Percentiles rank a stretch among this genome's conserved stretches.
These are phyloP conservation scores for Puma concolor DNA, from an alignment of 2,113 vertebrate species.

Conservation along the genomic window DNA sequence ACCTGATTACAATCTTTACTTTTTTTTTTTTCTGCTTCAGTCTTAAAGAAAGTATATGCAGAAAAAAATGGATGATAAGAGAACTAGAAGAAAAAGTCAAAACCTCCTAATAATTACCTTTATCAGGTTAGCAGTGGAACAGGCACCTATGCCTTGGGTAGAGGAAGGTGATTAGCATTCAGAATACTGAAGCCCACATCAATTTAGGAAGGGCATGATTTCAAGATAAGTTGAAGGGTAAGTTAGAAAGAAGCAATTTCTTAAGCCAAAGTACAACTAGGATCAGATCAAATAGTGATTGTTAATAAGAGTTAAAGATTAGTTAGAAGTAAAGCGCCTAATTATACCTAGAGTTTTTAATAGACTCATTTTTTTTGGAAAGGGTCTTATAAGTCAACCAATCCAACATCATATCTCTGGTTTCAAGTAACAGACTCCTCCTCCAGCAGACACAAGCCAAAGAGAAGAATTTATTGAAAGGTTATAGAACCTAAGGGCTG, in stretches of 20 bases:
- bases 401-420: background rate
- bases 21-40: background rate
- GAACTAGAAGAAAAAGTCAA: constrained; percentile 6
- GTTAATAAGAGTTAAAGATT: constrained; percentile 31
- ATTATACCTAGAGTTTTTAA: background rate
- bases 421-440: background rate
- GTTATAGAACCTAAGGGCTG: background rate
- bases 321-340: background rate
- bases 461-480: constrained; percentile 40
- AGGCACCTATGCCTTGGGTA: constrained; percentile 21
- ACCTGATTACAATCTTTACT: constrained; percentile 23
- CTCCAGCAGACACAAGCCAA: background rate
- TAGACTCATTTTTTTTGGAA: background rate
- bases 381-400: background rate
- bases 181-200: background rate
- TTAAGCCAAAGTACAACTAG: constrained; percentile 16
- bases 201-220: constrained; percentile 55
- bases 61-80: background rate
- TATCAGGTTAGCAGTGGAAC: constrained; percentile 32
- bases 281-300: constrained; percentile 51
- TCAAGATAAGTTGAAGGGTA: constrained; percentile 65
- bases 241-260: constrained; percentile 41
- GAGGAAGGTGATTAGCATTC: constrained; percentile 62
- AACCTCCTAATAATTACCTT: constrained; percentile 55
- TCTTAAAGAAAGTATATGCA: constrained; percentile 40